Evolutionary conservation across 2,888 invertebrate genomes (phyloP).

Genomic region (Gasteruption jaculator): DNA sequence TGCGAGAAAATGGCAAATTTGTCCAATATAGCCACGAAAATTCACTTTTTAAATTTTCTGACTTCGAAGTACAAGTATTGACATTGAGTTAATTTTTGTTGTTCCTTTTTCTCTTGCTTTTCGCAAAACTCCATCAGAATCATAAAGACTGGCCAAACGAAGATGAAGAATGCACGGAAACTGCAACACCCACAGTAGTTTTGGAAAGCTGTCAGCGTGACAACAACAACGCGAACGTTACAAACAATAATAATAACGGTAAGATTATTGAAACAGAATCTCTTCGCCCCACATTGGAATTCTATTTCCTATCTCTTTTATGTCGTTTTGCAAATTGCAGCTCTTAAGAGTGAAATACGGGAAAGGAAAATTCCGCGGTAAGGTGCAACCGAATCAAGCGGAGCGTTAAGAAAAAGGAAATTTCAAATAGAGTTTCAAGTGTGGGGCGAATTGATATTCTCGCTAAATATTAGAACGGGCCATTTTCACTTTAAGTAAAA

Average conservation of each 20-base stretch:
- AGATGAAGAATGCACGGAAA: slow-evolving; percentile 50
- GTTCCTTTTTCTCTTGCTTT: slow-evolving; percentile 5
- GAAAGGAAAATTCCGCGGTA: too few relatives aligned
- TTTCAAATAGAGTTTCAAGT: slow-evolving; percentile 25
- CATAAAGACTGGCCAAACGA: slow-evolving; percentile 49
- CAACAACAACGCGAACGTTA: slow-evolving; percentile 42
- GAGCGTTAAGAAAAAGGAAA: background rate
- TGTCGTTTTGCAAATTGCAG: slow-evolving; percentile 2
- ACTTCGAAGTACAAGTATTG: too few relatives aligned
- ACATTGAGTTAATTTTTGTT: too few relatives aligned
- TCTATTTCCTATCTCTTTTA: slow-evolving; percentile 4
- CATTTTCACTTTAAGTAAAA: slow-evolving; percentile 47
- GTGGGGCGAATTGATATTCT: slow-evolving; percentile 38
- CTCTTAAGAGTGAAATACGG: too few relatives aligned
- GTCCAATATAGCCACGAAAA: too few relatives aligned
- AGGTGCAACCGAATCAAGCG: background rate
- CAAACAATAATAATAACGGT: slow-evolving; percentile 37
- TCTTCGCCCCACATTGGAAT: slow-evolving; percentile 27
- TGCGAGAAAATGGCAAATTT: too few relatives aligned
- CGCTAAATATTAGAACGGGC: slow-evolving; percentile 34
- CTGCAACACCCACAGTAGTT: slow-evolving; percentile 43
- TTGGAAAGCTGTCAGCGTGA: slow-evolving; percentile 49
- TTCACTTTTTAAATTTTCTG: too few relatives aligned
- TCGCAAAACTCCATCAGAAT: slow-evolving; percentile 34
- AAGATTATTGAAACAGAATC: too few relatives aligned